A percentile compares a stretch with the other conserved stretches of the same genome.
Evolutionary conservation across 64 coral and sea anemone genomes (phyloP).

Genomic region (Dendrophyllia cribrosa): DNA sequence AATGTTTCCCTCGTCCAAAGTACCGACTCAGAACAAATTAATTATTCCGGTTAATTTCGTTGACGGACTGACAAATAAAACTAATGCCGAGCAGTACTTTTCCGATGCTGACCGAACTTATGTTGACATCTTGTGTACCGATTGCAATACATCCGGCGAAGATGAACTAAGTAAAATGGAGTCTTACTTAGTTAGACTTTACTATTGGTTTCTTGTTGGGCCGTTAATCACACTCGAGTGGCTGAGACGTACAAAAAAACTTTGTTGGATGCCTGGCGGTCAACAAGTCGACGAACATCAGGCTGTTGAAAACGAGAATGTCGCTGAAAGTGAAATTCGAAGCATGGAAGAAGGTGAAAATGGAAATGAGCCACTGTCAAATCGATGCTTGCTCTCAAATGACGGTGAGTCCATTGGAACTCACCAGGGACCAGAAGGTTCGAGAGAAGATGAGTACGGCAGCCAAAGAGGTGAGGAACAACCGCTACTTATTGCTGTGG

Average conservation of each 20-base stretch:
- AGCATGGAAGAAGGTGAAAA: slow-evolving; percentile 2
- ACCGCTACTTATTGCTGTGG: neutral
- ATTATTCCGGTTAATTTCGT: no score
- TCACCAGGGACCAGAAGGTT: neutral
- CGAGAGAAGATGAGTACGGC: neutral
- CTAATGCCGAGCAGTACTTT: neutral
- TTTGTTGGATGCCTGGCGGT: neutral
- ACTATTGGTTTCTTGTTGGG: neutral
- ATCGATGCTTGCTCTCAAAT: neutral
- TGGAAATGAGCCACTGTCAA: neutral
- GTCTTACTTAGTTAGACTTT: neutral
- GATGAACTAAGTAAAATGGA: neutral
- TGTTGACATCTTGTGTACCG: neutral
- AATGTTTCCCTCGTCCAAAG: no score
- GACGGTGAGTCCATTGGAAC: no score
- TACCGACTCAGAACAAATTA: neutral
- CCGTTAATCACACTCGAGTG: neutral
- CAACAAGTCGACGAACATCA: neutral
- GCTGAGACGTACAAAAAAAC: neutral
- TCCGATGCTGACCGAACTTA: neutral
- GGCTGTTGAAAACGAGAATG: neutral
- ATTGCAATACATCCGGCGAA: neutral
- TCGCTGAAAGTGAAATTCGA: neutral
- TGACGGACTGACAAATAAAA: neutral
- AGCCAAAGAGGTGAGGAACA: neutral